phyloP scores from a whole-genome alignment of 2,113 vertebrate genomes.

The Crotalus helleri region DNA sequence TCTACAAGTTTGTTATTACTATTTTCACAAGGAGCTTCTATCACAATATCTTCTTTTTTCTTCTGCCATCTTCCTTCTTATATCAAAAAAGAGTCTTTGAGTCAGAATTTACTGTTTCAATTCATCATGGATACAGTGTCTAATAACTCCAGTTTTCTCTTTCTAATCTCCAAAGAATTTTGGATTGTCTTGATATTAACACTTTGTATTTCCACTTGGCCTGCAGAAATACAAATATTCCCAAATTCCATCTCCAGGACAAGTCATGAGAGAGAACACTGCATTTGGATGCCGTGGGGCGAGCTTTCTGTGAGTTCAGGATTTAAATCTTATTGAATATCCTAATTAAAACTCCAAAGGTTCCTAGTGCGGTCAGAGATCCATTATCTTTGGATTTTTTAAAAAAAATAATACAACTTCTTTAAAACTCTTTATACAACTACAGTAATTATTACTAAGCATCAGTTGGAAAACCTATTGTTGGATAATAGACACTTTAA shows the following conservation, averaged over 20 bases:
- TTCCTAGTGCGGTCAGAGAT: neutral
- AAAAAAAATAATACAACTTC: neutral
- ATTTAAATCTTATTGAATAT: neutral
- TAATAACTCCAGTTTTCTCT: neutral
- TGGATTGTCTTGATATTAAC: neutral
- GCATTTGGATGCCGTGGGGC: no score
- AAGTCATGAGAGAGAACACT: neutral
- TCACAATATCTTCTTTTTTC: neutral
- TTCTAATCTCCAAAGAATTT: neutral
- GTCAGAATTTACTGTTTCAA: neutral
- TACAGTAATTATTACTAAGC: neutral
- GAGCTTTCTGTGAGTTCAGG: neutral
- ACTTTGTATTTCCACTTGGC: neutral
- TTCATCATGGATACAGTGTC: neutral
- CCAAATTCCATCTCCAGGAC: no score
- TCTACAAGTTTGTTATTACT: neutral
- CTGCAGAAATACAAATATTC: neutral
- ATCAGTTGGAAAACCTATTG: neutral
- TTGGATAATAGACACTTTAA: neutral
- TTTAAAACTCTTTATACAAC: neutral
- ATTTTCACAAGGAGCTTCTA: neutral
- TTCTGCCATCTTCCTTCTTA: neutral
- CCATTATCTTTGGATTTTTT: neutral
- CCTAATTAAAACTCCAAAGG: neutral
- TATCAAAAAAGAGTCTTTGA: neutral